Base-by-base conservation (phyloP, 2,888 invertebrate genomes). In the Galeopsomyia nigrocyanea region DNA sequence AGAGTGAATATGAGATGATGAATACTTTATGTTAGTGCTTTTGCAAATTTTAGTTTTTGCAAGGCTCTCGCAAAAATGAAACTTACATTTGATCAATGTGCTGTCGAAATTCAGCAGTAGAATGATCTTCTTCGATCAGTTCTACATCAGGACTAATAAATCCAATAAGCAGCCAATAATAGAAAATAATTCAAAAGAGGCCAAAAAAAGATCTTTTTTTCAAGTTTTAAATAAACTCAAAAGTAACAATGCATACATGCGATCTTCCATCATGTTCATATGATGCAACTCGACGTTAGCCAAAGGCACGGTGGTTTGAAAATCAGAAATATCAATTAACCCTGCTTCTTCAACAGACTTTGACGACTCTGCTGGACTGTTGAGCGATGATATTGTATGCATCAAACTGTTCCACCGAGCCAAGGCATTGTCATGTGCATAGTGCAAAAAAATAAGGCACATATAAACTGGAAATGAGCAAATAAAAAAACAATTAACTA, bases 191-290 rank as follows among this genome's bases (percentile, higher is more conserved):
- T 74, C 71, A 77, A 80, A 79, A 76, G 78, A 73, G 71, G 76
- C 75, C 71, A 74, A 75, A 78, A 75, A 71, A 73, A 57, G 64
- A 71, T 76, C 21, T 73, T 31, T 73, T 76, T 77, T 76, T 77
- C 71, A 76, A 68, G 76, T 70, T 71, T 77, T 77, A 72, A 57
- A 75, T 64, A 77, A 79, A 78, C 71, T 70, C 61, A 75, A 77
- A 78, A 77, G 68, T 66, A 79, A 78, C 73, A 78, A 77, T 83
- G 86, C 86, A 70, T 87, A 87, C 87, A 87, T 87, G 85, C 85
- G 85, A 81, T 87, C 85, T 82, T 87, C 87, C 82, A 82, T 82
- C 79, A 81, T 79, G 72, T 76, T 77, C 68, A 79, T 74, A 22
- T 81, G 83, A 76, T 80, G 78, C 65, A 79, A 76, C 71, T 83